These are phyloP conservation scores for Polyergus mexicanus DNA, from an alignment of 1,140 invertebrate species.

Conservation along the genomic window DNA sequence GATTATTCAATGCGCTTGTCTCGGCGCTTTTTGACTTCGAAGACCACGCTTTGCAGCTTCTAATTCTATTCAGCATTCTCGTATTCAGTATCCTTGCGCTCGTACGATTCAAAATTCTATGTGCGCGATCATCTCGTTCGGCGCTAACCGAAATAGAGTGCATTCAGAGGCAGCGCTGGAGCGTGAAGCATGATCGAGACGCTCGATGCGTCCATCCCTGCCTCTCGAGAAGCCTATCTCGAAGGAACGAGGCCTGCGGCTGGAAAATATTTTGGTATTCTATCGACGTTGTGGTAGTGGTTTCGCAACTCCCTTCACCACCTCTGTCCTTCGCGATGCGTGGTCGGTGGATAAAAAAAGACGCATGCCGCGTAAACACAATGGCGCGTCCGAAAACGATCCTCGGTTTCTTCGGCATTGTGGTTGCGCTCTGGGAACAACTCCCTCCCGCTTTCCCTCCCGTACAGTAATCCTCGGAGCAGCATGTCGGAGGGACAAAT, in stretches of 20 bases:
- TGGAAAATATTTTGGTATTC: slow-evolving; percentile 68
- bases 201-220: slow-evolving; percentile 1
- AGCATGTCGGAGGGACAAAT: slow-evolving; percentile 76
- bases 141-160: slow-evolving; percentile 27
- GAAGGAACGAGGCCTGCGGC: not conserved
- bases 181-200: slow-evolving; percentile 30
- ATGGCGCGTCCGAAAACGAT: slow-evolving; percentile 67
- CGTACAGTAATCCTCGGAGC: not conserved
- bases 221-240: not conserved
- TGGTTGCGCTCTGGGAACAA: slow-evolving; percentile 40
- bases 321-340: slow-evolving; percentile 11
- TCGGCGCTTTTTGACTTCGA: not conserved
- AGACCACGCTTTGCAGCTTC: not conserved
- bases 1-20: not conserved
- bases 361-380: slow-evolving; percentile 53
- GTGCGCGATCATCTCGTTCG: slow-evolving; percentile 18
- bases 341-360: slow-evolving; percentile 62
- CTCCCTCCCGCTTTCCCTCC: slow-evolving; percentile 14
- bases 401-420: slow-evolving; percentile 65
- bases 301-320: slow-evolving; percentile 58
- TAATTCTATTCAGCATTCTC: slow-evolving; percentile 20
- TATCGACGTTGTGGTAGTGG: slow-evolving; percentile 31
- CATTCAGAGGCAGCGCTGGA: slow-evolving; percentile 50
- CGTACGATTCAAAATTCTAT: slow-evolving; percentile 45
- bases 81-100: slow-evolving; percentile 26